phyloP scores from a whole-genome alignment of 2,888 invertebrate genomes.

The Drosophila paucipuncta region DNA sequence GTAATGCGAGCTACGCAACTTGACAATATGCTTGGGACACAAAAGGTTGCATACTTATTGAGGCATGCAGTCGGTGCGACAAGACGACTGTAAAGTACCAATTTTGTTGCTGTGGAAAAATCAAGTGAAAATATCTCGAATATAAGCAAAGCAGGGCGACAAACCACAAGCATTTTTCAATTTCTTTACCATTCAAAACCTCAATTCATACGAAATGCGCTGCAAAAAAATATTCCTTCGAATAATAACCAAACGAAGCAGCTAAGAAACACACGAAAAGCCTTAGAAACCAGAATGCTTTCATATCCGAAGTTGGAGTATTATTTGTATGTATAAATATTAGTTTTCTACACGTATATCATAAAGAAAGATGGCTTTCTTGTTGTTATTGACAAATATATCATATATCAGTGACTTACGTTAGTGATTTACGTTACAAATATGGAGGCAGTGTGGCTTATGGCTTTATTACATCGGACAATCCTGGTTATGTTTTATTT shows the following conservation, averaged over 20 bases:
- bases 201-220: slow-evolving; percentile 28
- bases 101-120: slow-evolving; percentile 36
- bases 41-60: slow-evolving; percentile 72
- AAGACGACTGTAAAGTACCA: slow-evolving; percentile 38
- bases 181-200: slow-evolving; percentile 66
- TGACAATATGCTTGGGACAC: slow-evolving; percentile 49
- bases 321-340: slow-evolving; percentile 2
- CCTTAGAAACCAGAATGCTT: slow-evolving; percentile 21
- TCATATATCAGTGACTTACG: not conserved
- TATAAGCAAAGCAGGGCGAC: slow-evolving; percentile 46
- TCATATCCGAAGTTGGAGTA: slow-evolving; percentile 4
- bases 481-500: not conserved
- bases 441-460: not conserved
- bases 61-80: slow-evolving; percentile 49
- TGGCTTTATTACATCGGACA: not conserved
- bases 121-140: slow-evolving; percentile 50
- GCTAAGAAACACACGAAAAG: slow-evolving; percentile 20
- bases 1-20: slow-evolving; percentile 50
- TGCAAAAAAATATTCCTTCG: slow-evolving; percentile 2
- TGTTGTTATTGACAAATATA: not conserved
- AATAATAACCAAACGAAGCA: slow-evolving; percentile 33
- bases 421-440: slow-evolving; percentile 5
- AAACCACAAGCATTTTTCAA: slow-evolving; percentile 70
- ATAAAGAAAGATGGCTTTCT: not conserved
- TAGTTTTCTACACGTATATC: slow-evolving; percentile 3